phyloP scores from a whole-genome alignment of 92 coral and sea anemone species.

The Anthopleura xanthogrammica region DNA sequence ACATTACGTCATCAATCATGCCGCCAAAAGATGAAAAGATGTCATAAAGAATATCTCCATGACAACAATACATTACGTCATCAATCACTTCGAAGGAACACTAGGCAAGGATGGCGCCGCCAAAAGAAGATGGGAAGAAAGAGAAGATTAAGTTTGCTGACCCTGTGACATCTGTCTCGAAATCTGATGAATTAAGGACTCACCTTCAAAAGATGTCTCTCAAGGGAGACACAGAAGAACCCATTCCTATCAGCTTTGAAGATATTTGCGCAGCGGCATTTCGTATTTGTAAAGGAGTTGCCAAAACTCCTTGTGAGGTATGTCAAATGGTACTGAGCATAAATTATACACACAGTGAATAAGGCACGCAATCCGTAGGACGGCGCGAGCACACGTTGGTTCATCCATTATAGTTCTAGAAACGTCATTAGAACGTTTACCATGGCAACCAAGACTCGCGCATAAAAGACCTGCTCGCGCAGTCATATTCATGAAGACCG shows the following conservation, averaged over 20 bases:
- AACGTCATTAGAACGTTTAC: neutral
- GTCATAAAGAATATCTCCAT: neutral
- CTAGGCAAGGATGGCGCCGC: neutral
- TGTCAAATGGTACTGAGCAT: no score
- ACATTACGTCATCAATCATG: no score
- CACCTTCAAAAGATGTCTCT: constrained; percentile 54
- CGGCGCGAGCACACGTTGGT: no score
- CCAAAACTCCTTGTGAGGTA: constrained; percentile 83
- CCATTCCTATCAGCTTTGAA: constrained; percentile 68
- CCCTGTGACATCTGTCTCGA: constrained; percentile 42
- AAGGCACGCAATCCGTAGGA: no score
- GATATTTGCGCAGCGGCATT: constrained; percentile 81
- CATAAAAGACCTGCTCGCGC: no score
- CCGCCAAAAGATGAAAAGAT: no score
- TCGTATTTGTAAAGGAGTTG: constrained; percentile 73
- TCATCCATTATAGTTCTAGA: neutral
- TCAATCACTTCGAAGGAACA: neutral
- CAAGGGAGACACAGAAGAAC: constrained; percentile 62
- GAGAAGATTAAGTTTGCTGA: constrained; percentile 41
- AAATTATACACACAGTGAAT: neutral
- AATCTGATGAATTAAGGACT: constrained; percentile 45
- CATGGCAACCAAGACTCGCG: no score
- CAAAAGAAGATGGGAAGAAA: neutral
- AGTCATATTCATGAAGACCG: no score
- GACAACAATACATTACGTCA: neutral